Evolutionary conservation across 2,888 invertebrate species (phyloP), one percentile per base, ranked within the genome.

Genomic region (Xanthia togata): DNA sequence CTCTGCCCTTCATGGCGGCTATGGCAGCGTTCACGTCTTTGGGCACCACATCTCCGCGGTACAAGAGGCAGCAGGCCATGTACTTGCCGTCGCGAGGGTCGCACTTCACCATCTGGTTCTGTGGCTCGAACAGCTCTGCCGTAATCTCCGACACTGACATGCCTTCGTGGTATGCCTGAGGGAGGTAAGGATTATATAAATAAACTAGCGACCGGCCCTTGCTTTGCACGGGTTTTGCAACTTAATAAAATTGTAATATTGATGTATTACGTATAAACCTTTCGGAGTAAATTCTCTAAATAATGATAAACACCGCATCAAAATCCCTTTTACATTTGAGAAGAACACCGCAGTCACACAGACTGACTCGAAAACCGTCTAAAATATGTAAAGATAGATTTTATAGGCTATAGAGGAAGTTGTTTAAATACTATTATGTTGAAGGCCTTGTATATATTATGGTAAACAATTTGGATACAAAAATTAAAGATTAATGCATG

Each of bases 41-140:
- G 0, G 98, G 98, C 47, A 98, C 98, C 17, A 99, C 99, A 92
- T 99, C 99, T 0, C 99, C 99, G 20, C 98, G 97, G 93, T 98
- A 98, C 79, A 98, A 96, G 89, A 98, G 97, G 89, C 98, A 98
- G 91, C 98, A 98, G 55, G 98, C 98, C 98, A 99, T 99, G 95
- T 99, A 99, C 93, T 98, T 98, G 76, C 98, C 98, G 82, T 97
- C 97, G 6, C 98, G 97, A 0, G 98, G 98, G 92, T 98, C 98
- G 90, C 98, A 99, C 93, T 98, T 98, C 70, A 99, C 98, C 98
- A 99, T 98, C 96, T 99, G 99, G 94, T 98, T 98, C 87, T 98
- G 97, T 0, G 99, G 98, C 94, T 99, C 99, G 93, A 99, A 99
- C 90, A 99, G 98, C 90, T 98, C 98, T 69, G 98, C 97, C 0